Conservation (phyloP, 2,797 vertebrate genomes). For the Meriones psammophilus region DNA sequence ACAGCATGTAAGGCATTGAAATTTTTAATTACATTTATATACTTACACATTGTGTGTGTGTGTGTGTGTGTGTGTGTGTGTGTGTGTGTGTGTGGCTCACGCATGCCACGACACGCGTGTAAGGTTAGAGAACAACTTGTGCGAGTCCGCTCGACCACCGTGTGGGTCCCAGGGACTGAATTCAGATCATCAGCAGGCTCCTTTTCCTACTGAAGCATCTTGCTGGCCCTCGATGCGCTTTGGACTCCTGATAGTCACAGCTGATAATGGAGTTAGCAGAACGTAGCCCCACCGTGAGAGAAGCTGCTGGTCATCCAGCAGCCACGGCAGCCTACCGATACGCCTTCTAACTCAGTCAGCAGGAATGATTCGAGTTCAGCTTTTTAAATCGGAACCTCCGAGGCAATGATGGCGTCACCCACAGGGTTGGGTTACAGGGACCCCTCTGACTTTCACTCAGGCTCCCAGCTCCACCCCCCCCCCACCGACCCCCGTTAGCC, state of each 20-base stretch:
- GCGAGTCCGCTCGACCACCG: neutral
- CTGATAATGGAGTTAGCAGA: neutral
- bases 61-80: accelerated
- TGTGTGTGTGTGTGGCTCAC: too few relatives aligned
- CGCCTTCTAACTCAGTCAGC: neutral
- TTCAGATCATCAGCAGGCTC: neutral
- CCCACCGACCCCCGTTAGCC: too few relatives aligned
- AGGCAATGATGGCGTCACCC: neutral
- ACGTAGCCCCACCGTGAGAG: neutral
- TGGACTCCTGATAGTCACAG: neutral
- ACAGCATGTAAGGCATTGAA: too few relatives aligned
- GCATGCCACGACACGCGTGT: neutral
- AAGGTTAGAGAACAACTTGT: neutral
- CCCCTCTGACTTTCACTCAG: neutral
- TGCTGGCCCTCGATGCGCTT: neutral
- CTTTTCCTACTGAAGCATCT: neutral
- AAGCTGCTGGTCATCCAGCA: neutral
- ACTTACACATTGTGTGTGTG: neutral
- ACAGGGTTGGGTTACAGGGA: neutral
- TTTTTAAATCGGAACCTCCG: neutral
- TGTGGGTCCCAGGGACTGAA: neutral
- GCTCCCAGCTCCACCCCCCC: too few relatives aligned
- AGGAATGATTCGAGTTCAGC: neutral
- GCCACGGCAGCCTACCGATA: neutral
- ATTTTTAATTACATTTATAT: neutral